These are phyloP conservation scores for Dryoscopus gambensis DNA, from an alignment of 2,113 vertebrate species.

Conservation along the genomic window DNA sequence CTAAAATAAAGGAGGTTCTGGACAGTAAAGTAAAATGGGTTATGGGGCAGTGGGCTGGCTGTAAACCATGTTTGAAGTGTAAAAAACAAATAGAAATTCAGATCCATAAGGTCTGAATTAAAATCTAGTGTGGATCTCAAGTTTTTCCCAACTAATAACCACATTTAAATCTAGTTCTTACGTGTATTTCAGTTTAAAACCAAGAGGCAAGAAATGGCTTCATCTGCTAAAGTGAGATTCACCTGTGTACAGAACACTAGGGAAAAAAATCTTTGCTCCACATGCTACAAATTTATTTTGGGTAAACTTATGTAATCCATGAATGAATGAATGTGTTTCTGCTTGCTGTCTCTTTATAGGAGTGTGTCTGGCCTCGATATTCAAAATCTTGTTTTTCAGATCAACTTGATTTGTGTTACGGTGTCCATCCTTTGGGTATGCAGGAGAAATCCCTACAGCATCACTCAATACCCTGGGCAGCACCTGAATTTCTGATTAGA, in stretches of 20 bases:
- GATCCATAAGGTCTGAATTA: not conserved
- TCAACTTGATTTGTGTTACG: not conserved
- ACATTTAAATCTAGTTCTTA: not conserved
- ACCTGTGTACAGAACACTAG: not conserved
- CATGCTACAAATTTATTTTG: not conserved
- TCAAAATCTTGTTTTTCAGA: not conserved
- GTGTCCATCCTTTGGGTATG: not conserved
- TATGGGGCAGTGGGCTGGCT: not conserved
- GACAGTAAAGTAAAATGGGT: not conserved
- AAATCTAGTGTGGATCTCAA: not conserved
- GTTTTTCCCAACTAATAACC: not conserved
- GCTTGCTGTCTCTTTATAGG: not conserved
- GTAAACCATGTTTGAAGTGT: not conserved
- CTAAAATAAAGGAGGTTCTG: not conserved
- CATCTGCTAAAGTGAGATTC: not conserved
- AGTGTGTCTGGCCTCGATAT: not conserved
- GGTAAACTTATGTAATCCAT: not conserved
- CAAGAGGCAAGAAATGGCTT: not conserved
- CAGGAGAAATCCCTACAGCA: not conserved
- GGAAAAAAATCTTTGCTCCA: not conserved
- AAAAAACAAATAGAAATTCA: not conserved
- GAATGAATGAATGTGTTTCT: not conserved
- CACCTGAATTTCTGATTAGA: not conserved
- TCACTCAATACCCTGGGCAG: conserved; percentile 12
- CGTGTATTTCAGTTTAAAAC: not conserved